A percentile compares a stretch with the other conserved stretches of the same genome.
Evolutionary conservation across 2,797 vertebrate genomes (phyloP).

Genomic region (Octomys mimax): DNA sequence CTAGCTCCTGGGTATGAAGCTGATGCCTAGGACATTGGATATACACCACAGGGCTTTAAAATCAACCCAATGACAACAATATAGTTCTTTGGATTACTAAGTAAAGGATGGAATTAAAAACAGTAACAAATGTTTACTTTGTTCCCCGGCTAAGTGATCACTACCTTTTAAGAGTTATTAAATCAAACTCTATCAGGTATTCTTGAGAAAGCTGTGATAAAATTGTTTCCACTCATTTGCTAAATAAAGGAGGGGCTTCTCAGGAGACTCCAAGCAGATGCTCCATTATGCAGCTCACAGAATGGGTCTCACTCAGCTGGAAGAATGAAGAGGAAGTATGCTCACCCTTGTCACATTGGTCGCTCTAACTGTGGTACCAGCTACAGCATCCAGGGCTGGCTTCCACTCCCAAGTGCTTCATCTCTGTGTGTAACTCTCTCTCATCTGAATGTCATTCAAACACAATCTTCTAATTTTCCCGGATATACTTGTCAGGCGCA

Average conservation of each 20-base stretch:
- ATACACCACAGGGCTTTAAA: background rate
- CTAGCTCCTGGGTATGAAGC: background rate
- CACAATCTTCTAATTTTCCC: background rate
- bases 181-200: background rate
- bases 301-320: background rate
- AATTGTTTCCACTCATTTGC: background rate
- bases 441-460: background rate
- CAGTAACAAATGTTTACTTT: background rate
- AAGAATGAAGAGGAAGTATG: background rate
- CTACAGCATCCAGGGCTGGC: background rate
- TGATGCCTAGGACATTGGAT: background rate
- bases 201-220: constrained; percentile 40
- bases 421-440: background rate
- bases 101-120: background rate
- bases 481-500: background rate
- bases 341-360: background rate
- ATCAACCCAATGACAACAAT: background rate
- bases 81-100: background rate
- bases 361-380: background rate
- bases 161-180: background rate
- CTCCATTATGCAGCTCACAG: background rate
- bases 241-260: background rate
- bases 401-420: background rate
- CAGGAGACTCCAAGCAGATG: background rate
- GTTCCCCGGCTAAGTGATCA: background rate